Percentiles rank a stretch among this genome's conserved stretches.
phyloP scores from a whole-genome alignment of 2,888 invertebrate genomes.

The Parascotia fuliginaria region DNA sequence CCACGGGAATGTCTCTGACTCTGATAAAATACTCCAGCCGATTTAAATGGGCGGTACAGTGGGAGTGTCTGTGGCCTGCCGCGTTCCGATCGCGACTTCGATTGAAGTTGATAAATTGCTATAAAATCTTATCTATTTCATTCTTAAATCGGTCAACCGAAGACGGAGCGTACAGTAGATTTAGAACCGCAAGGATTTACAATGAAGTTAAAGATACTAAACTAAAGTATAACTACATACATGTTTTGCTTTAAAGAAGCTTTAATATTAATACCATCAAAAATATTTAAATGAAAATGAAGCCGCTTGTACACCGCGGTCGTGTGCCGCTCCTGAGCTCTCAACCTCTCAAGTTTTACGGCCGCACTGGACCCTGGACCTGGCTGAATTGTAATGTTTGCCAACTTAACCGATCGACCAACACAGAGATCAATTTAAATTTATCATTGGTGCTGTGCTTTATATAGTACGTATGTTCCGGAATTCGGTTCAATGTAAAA shows the following conservation, averaged over 20 bases:
- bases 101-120: slow-evolving; percentile 30
- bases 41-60: slow-evolving; percentile 37
- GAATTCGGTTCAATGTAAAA: slow-evolving; percentile 7
- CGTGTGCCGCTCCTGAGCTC: slow-evolving; percentile 20
- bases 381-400: slow-evolving; percentile 45
- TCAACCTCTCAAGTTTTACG: slow-evolving; percentile 29
- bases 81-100: slow-evolving; percentile 14
- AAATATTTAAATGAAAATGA: too few species aligned
- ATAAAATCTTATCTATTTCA: slow-evolving; percentile 15
- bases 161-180: too few species aligned
- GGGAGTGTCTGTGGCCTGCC: slow-evolving; percentile 23
- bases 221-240: too few species aligned
- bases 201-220: too few species aligned
- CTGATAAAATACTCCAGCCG: slow-evolving; percentile 44
- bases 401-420: slow-evolving; percentile 24
- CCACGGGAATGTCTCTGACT: slow-evolving; percentile 38
- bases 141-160: too few species aligned
- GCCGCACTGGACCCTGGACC: slow-evolving; percentile 20
- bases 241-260: too few species aligned
- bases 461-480: slow-evolving; percentile 5
- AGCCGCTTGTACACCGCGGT: background rate
- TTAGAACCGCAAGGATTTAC: too few species aligned
- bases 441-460: slow-evolving; percentile 13
- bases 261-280: slow-evolving; percentile 16
- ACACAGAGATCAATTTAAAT: slow-evolving; percentile 36